Base-by-base conservation (phyloP, 2,113 vertebrate genomes). In the Eolophus roseicapilla region DNA sequence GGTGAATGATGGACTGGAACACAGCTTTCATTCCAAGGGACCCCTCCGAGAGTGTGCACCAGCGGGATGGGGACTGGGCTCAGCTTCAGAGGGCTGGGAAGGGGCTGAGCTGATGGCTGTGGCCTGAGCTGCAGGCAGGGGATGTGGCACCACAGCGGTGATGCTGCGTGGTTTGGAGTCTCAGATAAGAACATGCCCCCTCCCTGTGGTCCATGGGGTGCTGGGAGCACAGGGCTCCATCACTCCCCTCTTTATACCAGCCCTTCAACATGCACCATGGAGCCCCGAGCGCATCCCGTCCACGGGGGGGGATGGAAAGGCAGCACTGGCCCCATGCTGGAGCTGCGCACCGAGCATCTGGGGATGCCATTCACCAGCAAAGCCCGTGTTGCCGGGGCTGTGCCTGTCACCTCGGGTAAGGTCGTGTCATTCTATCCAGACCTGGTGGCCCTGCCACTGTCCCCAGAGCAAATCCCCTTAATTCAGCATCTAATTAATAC, bases 401-500 rank as follows among this genome's bases (percentile, higher is more conserved):
- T 86, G 85, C 57, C 79, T 0, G 3, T 92, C 93, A 83, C 84
- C 70, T 73, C 33, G 80, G 46, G 20, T 77, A 86, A 96, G 93
- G 95, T 96, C 83, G 6, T 94, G 96, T 95, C 94, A 87, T 93
- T 75, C 94, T 94, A 89, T 82, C 91, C 86, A 80, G 91, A 94
- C 71, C 95, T 80, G 89, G 49, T 52, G 94, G 64, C 93, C 71
- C 76, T 90, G 83, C 92, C 67, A 21, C 96, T 92, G 87, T 86
- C 63, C 94, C 85, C 73, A 50, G 7, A 77, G 60, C 88, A 95
- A 96, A 97, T 95, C 96, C 90, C 82, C 14, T 67, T 97, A 95
- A 97, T 64, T 91, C 62, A 74, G 71, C 59, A 71, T 35, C 92
- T 96, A 95, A 97, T 97, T 95, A 95, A 95, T 92, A 86, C 89